Percentiles rank a stretch among this genome's conserved stretches.
These are phyloP conservation scores for Loris lydekkerianus DNA, from an alignment of 2,797 vertebrate species.

Conservation along the genomic window DNA sequence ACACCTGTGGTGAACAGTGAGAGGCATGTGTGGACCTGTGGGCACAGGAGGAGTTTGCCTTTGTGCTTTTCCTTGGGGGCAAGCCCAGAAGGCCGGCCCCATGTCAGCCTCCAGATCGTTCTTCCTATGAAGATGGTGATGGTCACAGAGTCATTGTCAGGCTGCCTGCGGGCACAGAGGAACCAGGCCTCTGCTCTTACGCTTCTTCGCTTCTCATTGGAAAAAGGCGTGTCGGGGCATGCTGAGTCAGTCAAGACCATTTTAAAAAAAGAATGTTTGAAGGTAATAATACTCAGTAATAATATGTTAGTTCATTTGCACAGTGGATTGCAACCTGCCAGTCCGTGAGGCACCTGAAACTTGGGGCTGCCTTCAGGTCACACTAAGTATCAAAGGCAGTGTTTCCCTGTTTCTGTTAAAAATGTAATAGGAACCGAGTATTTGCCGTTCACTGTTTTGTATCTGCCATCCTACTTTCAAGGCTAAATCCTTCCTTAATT, in stretches of 20 bases:
- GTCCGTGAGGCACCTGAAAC: not conserved
- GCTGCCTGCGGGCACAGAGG: constrained; percentile 55
- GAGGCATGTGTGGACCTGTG: constrained; percentile 62
- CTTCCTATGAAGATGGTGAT: constrained; percentile 75
- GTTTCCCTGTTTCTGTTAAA: not conserved
- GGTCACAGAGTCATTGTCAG: constrained; percentile 62
- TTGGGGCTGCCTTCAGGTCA: not conserved
- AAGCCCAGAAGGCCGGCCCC: constrained; percentile 28
- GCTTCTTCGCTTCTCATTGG: constrained; percentile 55
- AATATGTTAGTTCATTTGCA: not conserved
- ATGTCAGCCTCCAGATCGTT: constrained; percentile 64
- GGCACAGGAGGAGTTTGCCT: not conserved
- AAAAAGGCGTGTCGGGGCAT: constrained; percentile 45
- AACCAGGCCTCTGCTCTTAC: not conserved
- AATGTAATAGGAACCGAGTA: not conserved
- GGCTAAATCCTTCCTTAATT: constrained; percentile 15
- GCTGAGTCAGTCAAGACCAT: constrained; percentile 57
- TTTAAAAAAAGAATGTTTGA: constrained; percentile 41
- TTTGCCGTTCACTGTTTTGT: not conserved
- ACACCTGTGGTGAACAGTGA: constrained; percentile 42
- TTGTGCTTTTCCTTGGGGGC: constrained; percentile 58
- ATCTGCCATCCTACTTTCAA: not conserved
- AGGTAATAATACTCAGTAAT: constrained; percentile 64
- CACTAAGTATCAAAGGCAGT: not conserved
- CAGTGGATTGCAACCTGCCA: not conserved